Conservation (phyloP, 2,888 invertebrate genomes). For the Aleiodes alternator region DNA sequence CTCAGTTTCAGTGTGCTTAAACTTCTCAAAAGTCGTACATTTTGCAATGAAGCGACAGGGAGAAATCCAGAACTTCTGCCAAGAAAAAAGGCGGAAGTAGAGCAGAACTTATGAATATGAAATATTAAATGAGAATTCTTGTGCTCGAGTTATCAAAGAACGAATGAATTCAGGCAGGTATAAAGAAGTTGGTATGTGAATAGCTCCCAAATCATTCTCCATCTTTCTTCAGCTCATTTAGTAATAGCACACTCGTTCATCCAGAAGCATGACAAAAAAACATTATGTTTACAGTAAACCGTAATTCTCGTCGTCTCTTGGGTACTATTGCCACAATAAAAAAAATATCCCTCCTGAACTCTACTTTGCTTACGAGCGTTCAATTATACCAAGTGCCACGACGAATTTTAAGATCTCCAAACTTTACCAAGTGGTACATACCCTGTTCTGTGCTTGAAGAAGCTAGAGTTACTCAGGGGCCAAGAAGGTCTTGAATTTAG, state of each 20-base stretch:
- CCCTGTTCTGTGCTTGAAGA: neutral
- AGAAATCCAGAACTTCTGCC: neutral
- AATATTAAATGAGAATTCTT: neutral
- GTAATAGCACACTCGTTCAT: constrained; percentile 27
- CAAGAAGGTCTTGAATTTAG: constrained; percentile 14
- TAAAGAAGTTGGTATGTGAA: neutral
- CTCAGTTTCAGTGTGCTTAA: neutral
- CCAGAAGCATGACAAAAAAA: constrained; percentile 52
- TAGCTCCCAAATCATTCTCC: constrained; percentile 27
- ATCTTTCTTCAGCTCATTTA: too few species aligned
- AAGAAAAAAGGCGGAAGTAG: neutral
- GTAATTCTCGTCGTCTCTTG: constrained; percentile 39
- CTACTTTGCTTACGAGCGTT: constrained; percentile 50
- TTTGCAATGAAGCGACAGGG: neutral
- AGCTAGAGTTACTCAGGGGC: constrained; percentile 3
- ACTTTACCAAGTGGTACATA: constrained; percentile 41
- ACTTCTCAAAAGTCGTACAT: neutral
- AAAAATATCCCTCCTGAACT: constrained; percentile 34
- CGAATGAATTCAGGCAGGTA: too few species aligned
- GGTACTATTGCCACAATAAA: constrained; percentile 46
- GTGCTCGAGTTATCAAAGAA: too few species aligned
- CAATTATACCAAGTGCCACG: constrained; percentile 62
- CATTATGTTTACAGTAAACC: constrained; percentile 42
- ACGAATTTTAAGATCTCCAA: constrained; percentile 56
- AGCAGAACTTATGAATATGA: neutral